Evolutionary conservation across 2,797 vertebrate species (phyloP).

Genomic region (Acrossocheilus wenchowensis): DNA sequence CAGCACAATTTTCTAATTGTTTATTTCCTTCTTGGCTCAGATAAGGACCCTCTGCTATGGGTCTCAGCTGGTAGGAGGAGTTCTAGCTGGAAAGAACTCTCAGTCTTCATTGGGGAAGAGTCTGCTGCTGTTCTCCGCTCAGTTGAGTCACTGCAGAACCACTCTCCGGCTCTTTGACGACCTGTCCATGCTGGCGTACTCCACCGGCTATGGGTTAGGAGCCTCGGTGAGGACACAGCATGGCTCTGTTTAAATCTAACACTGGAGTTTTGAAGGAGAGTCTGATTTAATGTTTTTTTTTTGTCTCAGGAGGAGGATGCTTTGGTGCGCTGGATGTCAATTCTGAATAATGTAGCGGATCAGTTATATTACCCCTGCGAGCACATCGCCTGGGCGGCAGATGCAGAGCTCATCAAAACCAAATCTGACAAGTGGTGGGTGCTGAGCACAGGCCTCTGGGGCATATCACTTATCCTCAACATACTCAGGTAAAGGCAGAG

Average conservation of each 20-base stretch:
- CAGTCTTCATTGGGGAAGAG: conserved; percentile 73
- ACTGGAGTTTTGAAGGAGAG: not conserved
- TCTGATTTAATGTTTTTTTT: not conserved
- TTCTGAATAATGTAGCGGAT: conserved; percentile 87
- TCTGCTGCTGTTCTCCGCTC: conserved; percentile 85
- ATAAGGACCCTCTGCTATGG: conserved; percentile 86
- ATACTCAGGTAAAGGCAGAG: conserved; percentile 68
- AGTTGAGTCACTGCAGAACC: conserved; percentile 90
- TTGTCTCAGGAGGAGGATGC: conserved; percentile 83
- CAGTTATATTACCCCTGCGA: conserved; percentile 98
- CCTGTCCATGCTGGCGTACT: conserved; percentile 86
- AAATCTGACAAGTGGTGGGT: conserved; percentile 88
- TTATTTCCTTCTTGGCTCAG: conserved; percentile 67
- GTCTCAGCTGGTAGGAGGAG: conserved; percentile 87
- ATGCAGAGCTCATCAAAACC: conserved; percentile 78
- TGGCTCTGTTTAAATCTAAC: not conserved
- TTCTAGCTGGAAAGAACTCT: conserved; percentile 69
- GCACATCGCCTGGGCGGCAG: conserved; percentile 93
- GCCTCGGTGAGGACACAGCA: conserved; percentile 73
- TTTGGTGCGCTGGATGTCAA: conserved; percentile 83
- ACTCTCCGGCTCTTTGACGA: conserved; percentile 92
- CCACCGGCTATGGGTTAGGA: conserved; percentile 86
- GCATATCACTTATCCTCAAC: conserved; percentile 84
- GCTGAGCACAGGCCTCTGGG: conserved; percentile 87
- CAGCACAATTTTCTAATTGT: not conserved